Conservation (phyloP, 2,797 vertebrate species). For the Sebastes iracundus region DNA sequence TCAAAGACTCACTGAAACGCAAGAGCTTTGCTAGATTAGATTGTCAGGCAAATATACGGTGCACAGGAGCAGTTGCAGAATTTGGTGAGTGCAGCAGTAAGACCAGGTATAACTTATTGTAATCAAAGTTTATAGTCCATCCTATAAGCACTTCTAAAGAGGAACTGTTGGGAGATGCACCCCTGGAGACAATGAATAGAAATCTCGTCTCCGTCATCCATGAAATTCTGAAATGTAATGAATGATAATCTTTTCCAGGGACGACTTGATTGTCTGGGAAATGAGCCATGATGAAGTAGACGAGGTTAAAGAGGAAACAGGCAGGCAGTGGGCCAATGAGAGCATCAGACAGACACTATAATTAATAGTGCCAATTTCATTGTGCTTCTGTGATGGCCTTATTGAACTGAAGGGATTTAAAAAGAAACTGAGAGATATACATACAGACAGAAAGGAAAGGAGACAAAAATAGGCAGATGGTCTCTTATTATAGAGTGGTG, state of each 20-base stretch:
- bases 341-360: background rate
- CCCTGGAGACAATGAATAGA: background rate
- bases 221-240: constrained; percentile 16
- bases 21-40: constrained; percentile 52
- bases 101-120: background rate
- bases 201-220: background rate
- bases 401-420: background rate
- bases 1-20: constrained; percentile 50
- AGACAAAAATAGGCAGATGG: background rate
- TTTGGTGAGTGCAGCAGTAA: constrained; percentile 14
- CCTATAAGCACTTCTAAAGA: background rate
- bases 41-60: constrained; percentile 68
- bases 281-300: constrained; percentile 16
- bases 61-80: constrained; percentile 11
- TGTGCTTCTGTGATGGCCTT: background rate
- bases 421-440: background rate
- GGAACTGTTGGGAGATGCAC: background rate
- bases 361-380: background rate
- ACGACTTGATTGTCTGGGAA: constrained; percentile 60
- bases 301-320: constrained; percentile 7
- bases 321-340: background rate
- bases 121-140: constrained; percentile 6
- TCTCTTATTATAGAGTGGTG: background rate
- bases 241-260: background rate
- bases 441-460: background rate